Evolutionary conservation across 2,113 vertebrate genomes (phyloP).

Genomic region (Nanorana parkeri): DNA sequence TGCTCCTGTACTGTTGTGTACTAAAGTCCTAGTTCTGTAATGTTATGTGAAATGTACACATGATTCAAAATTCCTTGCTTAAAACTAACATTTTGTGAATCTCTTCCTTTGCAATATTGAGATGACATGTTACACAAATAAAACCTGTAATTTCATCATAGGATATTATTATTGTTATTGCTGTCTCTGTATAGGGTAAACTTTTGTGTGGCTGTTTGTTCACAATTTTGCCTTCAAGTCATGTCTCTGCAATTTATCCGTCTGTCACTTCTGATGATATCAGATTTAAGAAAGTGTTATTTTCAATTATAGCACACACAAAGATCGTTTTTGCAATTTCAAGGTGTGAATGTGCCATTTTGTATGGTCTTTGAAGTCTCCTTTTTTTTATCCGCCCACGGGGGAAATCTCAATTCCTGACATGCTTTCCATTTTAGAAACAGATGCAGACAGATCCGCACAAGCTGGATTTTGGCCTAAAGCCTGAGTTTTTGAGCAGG

Average conservation of each 20-base stretch:
- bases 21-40: too few species aligned
- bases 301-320: constrained; percentile 47
- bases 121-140: not conserved
- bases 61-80: not conserved
- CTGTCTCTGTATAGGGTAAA: not conserved
- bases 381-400: constrained; percentile 8
- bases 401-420: constrained; percentile 40
- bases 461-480: constrained; percentile 97
- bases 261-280: constrained; percentile 52
- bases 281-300: constrained; percentile 43
- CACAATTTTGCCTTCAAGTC: constrained; percentile 22
- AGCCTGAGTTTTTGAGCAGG: constrained; percentile 93
- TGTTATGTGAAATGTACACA: too few species aligned
- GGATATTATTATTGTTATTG: not conserved
- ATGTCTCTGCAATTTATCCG: constrained; percentile 11
- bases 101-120: not conserved
- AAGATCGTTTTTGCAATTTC: constrained; percentile 49
- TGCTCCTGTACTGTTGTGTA: too few species aligned
- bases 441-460: constrained; percentile 98
- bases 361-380: constrained; percentile 48
- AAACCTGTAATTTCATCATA: not conserved
- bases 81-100: not conserved
- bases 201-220: not conserved
- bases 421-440: constrained; percentile 79
- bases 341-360: constrained; percentile 53